A percentile compares a stretch with the other conserved stretches of the same genome.
Conservation (phyloP, 1,140 invertebrate species). For the Steinernema khuongi region DNA sequence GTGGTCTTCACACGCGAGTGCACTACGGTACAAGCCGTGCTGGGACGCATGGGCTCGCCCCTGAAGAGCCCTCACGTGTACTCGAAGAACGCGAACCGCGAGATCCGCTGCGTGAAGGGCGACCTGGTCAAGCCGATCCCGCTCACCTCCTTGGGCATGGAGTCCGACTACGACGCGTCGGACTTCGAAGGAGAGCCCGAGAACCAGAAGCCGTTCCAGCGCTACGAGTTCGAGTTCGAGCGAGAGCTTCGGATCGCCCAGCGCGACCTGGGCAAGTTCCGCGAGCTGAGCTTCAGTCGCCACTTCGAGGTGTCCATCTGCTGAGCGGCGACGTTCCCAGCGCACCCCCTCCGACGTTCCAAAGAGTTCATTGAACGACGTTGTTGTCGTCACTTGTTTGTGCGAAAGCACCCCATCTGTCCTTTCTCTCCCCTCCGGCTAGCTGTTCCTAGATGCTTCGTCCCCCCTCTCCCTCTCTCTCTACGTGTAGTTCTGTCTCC, state of each 20-base stretch:
- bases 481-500: too few relatives aligned
- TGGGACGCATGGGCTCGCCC: conserved; percentile 43
- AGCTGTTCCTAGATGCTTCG: too few relatives aligned
- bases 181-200: conserved; percentile 36
- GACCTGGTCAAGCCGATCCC: conserved; percentile 45
- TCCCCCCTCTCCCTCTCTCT: too few relatives aligned
- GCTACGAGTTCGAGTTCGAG: conserved; percentile 7
- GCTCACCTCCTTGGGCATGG: conserved; percentile 42
- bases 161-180: conserved; percentile 37
- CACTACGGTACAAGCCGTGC: conserved; percentile 24
- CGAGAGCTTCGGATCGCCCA: conserved; percentile 1
- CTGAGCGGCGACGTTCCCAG: not conserved
- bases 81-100: conserved; percentile 19
- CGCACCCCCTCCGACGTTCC: too few relatives aligned
- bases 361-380: too few relatives aligned
- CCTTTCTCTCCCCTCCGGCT: too few relatives aligned
- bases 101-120: conserved; percentile 39
- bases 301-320: not conserved
- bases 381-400: too few relatives aligned
- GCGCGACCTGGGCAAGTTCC: conserved; percentile 17
- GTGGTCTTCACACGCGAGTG: conserved; percentile 30
- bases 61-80: conserved; percentile 42
- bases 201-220: conserved; percentile 8
- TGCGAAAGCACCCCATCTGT: too few relatives aligned
- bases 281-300: not conserved